Base-by-base conservation (phyloP, 1,140 invertebrate genomes). In the Aporrectodea caliginosa region DNA sequence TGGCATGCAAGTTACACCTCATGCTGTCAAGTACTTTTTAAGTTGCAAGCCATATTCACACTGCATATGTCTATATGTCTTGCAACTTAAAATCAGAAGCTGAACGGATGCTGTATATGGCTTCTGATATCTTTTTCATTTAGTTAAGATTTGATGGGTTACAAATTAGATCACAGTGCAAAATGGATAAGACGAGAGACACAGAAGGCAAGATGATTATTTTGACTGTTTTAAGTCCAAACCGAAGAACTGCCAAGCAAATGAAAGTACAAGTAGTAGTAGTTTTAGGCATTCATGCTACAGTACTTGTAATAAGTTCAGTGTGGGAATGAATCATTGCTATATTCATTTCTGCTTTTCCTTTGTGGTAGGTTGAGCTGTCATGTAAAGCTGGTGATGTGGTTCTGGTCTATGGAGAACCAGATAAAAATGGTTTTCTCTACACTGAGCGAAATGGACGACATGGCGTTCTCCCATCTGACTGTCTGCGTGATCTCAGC, bases 381-480 rank as follows among this genome's bases (percentile, higher is more conserved):
- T 94, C 94, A 83, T 98, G 98, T 89, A 92, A 93, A 87, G 96
- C 94, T 75, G 96, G 96, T 77, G 95, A 98, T 87, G 93, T 96
- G 82, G 97, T 98, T 85, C 94, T 94, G 84, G 94, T 98, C 2
- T 97, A 95, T 87, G 97, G 97, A 30, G 95, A 97, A 34, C 96
- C 98, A 94, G 97, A 98, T 87, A 95, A 97, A 87, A 96, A 98
- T 86, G 96, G 97, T 72, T 98, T 98, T 90, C 98, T 93, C 88
- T 94, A 97, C 92, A 96, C 95, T 29, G 87, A 89, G n/a, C 88
- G 98, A 76, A 95, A 98, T 85, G 97, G 97, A 14, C 90, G 93
- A 73, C 91, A 95, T 69, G 98, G 98, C 29, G 90, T 99, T 6
- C 96, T 99, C 0, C 98, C 98, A 16, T 96, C 96, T 0, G 98